Base-by-base conservation (phyloP, 2,113 vertebrate genomes). In the Geococcyx californianus region DNA sequence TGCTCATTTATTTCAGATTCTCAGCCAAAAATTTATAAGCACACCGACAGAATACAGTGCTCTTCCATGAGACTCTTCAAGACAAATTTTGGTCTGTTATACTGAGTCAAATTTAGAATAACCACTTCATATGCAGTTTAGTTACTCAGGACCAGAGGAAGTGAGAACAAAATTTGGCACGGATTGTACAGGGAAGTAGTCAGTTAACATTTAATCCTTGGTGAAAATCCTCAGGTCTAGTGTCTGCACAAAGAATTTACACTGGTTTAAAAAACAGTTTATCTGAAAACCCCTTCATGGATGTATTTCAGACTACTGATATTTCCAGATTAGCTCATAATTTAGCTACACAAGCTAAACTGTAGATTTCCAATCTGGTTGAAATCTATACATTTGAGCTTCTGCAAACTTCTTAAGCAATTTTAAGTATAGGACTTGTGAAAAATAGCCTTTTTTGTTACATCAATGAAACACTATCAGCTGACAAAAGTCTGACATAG, bases 111-210 rank as follows among this genome's bases (percentile, higher is more conserved):
- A 95, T 75, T 94, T 88, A 95, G 94, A 92, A 94, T 47, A 94
- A 92, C 47, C 79, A 90, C 79, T 87, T 95, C 79, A 90, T 90
- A 90, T 68, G 56, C 52, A 94, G 31, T 47, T 47, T 88, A 93
- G 52, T 77, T 88, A 92, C 85, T 78, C 54, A 68, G 79, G 76
- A 96, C 28, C 69, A 80, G 59, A 90, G 76, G 93, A 97, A 96
- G 73, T 74, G 85, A 93, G 88, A 96, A 74, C 47, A 94, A 77
- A 93, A 86, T 95, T 94, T 96, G 87, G 75, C 68, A 58, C 55
- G 72, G 67, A 88, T 68, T n/a, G 8, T 78, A 91, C 49, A 93
- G 79, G 83, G 90, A 93, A 95, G 82, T 63, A 93, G 85, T 77
- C 85, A 75, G 85, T 90, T 93, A 94, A 73, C 85, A 84, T 82